A percentile compares a stretch with the other conserved stretches of the same genome.
Conservation (phyloP, 2,888 invertebrate genomes). For the Prosopocoilus inquinatus region DNA sequence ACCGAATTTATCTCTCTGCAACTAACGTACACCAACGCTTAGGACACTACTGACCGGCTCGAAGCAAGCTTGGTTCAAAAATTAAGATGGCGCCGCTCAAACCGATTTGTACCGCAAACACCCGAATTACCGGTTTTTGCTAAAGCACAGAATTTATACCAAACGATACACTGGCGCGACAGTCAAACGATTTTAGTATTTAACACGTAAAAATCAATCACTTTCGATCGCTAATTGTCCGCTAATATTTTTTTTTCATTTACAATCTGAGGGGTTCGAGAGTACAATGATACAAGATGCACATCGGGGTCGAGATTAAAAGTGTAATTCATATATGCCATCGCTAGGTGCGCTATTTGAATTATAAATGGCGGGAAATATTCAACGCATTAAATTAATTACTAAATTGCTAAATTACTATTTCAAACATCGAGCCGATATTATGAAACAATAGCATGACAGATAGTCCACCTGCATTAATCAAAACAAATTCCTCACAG, state of each 20-base stretch:
- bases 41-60: constrained; percentile 69
- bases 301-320: constrained; percentile 41
- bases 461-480: no score
- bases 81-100: constrained; percentile 78
- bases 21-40: constrained; percentile 54
- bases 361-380: constrained; percentile 20
- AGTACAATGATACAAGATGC: constrained; percentile 51
- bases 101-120: constrained; percentile 52
- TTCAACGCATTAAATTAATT: neutral
- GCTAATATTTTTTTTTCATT: constrained; percentile 40
- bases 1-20: constrained; percentile 19
- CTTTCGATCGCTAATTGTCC: constrained; percentile 9
- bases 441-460: no score
- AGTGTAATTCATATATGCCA: constrained; percentile 39
- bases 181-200: constrained; percentile 25
- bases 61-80: constrained; percentile 73
- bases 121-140: constrained; percentile 45
- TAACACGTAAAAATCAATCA: constrained; percentile 2
- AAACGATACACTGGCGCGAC: constrained; percentile 26
- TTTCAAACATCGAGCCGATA: no score
- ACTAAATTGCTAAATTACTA: no score
- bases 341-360: constrained; percentile 36
- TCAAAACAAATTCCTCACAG: no score
- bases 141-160: constrained; percentile 31
- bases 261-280: constrained; percentile 63